phyloP scores from a whole-genome alignment of 2,113 vertebrate species.

The Corydoras maculifer region DNA sequence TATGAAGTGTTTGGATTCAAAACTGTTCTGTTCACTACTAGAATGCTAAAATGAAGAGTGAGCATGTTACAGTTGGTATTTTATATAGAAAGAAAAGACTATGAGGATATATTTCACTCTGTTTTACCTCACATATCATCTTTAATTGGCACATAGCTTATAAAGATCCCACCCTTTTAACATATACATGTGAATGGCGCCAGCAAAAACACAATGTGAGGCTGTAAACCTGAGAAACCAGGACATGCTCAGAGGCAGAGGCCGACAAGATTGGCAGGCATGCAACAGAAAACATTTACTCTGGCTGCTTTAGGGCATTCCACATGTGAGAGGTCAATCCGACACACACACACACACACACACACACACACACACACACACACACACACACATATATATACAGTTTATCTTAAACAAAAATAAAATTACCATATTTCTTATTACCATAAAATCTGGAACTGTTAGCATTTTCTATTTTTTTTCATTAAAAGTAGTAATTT shows the following conservation, averaged over 20 bases:
- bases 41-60: too few relatives aligned
- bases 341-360: too few relatives aligned
- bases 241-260: conserved; percentile 25
- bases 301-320: conserved; percentile 36
- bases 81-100: too few relatives aligned
- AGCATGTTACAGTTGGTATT: too few relatives aligned
- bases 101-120: not conserved
- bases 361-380: too few relatives aligned
- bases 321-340: not conserved
- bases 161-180: conserved; percentile 4
- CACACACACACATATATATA: not conserved
- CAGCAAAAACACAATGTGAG: conserved; percentile 34
- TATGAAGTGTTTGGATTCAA: too few relatives aligned
- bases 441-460: too few relatives aligned
- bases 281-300: conserved; percentile 47
- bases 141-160: not conserved
- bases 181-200: conserved; percentile 32
- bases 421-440: too few relatives aligned
- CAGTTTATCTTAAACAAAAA: too few relatives aligned
- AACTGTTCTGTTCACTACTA: too few relatives aligned
- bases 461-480: too few relatives aligned
- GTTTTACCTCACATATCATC: not conserved
- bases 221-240: conserved; percentile 37
- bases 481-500: too few relatives aligned
- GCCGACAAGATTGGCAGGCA: conserved; percentile 41